A percentile compares a stretch with the other conserved stretches of the same genome.
These are phyloP conservation scores for Noctilio leporinus DNA, from an alignment of 2,113 vertebrate genomes.

Conservation along the genomic window DNA sequence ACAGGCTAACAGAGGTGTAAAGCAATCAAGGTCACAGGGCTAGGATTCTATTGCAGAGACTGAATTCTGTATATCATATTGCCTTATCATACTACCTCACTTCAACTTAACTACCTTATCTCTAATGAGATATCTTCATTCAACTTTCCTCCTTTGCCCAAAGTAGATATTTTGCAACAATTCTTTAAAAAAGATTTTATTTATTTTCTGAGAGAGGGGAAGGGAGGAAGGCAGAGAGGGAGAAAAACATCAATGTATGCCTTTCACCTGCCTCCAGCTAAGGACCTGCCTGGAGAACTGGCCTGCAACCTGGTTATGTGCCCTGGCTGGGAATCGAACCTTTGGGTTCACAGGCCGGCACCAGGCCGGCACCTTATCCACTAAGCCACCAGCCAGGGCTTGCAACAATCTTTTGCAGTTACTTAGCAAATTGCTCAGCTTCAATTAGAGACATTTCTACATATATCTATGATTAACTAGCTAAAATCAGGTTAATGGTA, in stretches of 20 bases:
- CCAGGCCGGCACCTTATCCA: too few relatives aligned
- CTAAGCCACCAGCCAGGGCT: too few relatives aligned
- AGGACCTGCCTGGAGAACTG: too few relatives aligned
- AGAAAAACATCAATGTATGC: too few relatives aligned
- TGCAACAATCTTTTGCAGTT: background rate
- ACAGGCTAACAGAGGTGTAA: background rate
- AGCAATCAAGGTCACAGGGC: background rate
- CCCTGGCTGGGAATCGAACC: too few relatives aligned
- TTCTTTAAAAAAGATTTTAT: too few relatives aligned
- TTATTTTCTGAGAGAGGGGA: too few relatives aligned
- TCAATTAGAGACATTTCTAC: background rate
- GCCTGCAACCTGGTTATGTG: too few relatives aligned
- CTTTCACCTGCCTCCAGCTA: too few relatives aligned
- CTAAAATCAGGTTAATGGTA: background rate
- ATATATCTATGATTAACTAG: background rate
- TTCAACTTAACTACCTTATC: background rate
- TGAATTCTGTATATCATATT: background rate
- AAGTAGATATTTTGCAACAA: background rate
- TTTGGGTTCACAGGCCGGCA: too few relatives aligned
- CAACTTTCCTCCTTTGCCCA: background rate
- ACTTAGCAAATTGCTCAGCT: background rate
- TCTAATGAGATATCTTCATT: background rate
- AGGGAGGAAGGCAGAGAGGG: too few relatives aligned
- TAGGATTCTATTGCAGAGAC: background rate
- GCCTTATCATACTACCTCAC: background rate